Base-by-base conservation (phyloP, 1,140 invertebrate species). In the Camponotus floridanus region DNA sequence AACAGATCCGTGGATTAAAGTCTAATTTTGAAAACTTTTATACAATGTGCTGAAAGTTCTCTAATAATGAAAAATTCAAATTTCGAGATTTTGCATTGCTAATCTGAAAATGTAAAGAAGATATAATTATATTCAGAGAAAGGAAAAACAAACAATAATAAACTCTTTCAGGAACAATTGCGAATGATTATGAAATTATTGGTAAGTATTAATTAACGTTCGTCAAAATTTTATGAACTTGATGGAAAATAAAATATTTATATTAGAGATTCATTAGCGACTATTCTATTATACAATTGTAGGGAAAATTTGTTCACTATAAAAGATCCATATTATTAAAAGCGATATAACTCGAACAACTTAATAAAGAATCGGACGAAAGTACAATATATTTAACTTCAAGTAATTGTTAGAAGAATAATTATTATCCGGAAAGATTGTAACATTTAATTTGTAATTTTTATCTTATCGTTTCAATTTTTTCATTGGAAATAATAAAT, bases 251-350 rank as follows among this genome's bases (percentile, higher is more conserved):
- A n/a, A 70, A 71, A 81, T 70, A 21, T 21, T 59, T 64, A 80
- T 73, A 70, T 80, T 68, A 67, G 79, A 61, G 67, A 81, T 39
- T 71, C 65, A 45, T 81, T 39, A 81, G 15, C 67, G 39, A 55
- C 39, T 81, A 81, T 81, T 81, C 39, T 73, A 67, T 81, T 59
- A 59, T 33, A 31, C 51, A 71, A 71, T 81, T 81, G n/a, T 55
- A 45, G 61, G 33, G 42, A 57, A 39, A 81, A 61, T 73, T 81
- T 81, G 26, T 81, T 81, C 57, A 26, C 7, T 51, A 81, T 73
- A 55, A 59, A 73, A 45, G 61, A 59, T 45, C 36, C 36, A 39
- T 39, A 39, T 18, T 26, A 59, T 31, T 33, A 51, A 71, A 15
- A 45, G 79, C 11, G 36, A 36, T 59, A 18, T 33, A 21, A 39